phyloP scores from a whole-genome alignment of 2,113 vertebrate species.

The Pterocles orientalis region DNA sequence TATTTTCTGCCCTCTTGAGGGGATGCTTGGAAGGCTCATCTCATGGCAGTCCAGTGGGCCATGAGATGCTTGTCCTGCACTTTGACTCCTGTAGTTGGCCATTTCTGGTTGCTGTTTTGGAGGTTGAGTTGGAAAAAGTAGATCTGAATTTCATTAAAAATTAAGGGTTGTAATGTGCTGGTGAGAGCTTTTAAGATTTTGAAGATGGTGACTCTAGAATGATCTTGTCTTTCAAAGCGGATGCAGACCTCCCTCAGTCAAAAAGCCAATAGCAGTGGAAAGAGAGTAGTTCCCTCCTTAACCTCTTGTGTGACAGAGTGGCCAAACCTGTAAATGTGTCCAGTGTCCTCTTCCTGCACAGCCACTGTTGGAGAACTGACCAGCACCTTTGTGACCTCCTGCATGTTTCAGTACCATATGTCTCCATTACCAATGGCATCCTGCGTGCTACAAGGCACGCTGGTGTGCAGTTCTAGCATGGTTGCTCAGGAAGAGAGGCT shows the following conservation, averaged over 20 bases:
- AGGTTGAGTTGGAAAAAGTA: neutral
- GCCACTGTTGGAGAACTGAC: neutral
- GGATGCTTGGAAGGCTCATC: neutral
- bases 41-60: neutral
- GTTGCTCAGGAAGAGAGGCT: neutral
- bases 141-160: neutral
- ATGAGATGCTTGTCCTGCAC: neutral
- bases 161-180: neutral
- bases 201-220: neutral
- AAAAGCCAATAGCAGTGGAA: neutral
- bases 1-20: neutral
- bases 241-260: neutral
- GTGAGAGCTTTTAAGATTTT: neutral
- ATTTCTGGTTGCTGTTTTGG: neutral
- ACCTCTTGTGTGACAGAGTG: neutral
- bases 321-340: neutral
- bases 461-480: neutral
- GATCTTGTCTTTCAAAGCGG: neutral
- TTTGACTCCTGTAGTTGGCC: neutral
- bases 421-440: neutral
- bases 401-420: fast-evolving
- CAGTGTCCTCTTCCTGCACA: neutral
- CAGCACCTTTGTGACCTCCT: neutral
- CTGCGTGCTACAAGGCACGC: neutral
- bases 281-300: neutral